Evolutionary conservation across 2,113 vertebrate genomes (phyloP), one percentile per base, ranked within the genome.

Genomic region (Porphyrio hochstetteri): DNA sequence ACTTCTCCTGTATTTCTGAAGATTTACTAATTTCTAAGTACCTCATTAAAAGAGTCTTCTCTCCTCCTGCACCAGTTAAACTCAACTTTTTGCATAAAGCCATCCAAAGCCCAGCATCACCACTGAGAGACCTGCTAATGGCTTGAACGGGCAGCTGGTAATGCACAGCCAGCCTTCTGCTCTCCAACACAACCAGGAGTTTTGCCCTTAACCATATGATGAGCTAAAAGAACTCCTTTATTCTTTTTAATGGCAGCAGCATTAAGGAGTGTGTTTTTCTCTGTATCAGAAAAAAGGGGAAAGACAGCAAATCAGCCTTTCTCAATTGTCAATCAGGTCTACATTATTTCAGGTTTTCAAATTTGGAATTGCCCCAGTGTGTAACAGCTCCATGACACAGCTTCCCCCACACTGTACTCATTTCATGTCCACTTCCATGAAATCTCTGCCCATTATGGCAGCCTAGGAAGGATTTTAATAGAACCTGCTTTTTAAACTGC

Each of bases 401-500:
- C 42, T 64, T 79, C 27, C 59, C 9, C 42, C 53, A 68, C 0
- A 0, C 17, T 48, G 69, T 9, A 82, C 14, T 74, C 11, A 60
- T 57, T 92, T 84, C 35, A 74, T 16, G 19, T 28, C 42, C 55
- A 40, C 28, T 72, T 84, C 28, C 38, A 88, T 36, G 21, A 85
- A 83, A 40, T 27, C 38, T 67, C 36, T 80, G 61, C 27, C 65
- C 16, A 36, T 40, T 90, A 68, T 13, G 16, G 63, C 38, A 92
- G 38, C 11, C 48, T 68, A 89, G 13, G 15, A 82, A 74, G 56
- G 23, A 78, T 55, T 94, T 81, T 42, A 67, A 74, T 92, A 38
- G 74, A 59, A 90, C 44, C 46, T 91, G 63, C 50, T 94, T 96
- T 90, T 89, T 36, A 20, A 93, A 87, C 44, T 85, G 75, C 63